Percentiles rank a stretch among this genome's conserved stretches.
Evolutionary conservation across 1,140 invertebrate genomes (phyloP).

Genomic region (Formica selysi): DNA sequence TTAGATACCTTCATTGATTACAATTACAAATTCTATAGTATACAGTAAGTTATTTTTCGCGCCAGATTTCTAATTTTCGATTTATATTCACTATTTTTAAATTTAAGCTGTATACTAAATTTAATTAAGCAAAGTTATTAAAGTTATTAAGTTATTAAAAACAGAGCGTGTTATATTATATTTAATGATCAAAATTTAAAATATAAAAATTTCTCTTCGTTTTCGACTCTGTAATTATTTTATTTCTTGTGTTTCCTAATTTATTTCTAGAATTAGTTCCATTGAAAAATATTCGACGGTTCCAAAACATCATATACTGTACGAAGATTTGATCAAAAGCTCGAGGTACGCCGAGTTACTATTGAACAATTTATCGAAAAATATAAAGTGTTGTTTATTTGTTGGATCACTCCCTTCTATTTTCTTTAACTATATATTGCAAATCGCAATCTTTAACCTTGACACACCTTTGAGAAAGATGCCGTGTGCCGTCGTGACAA

Average conservation of each 20-base stretch:
- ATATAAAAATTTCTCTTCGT: background rate
- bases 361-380: background rate
- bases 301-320: background rate
- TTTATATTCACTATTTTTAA: too few species aligned
- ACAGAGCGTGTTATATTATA: too few species aligned
- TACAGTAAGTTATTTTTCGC: too few species aligned
- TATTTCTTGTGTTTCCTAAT: background rate
- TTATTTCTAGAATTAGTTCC: background rate
- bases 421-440: background rate
- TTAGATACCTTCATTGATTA: background rate
- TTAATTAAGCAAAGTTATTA: too few species aligned
- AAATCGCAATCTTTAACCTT: slow-evolving; percentile 30
- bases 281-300: background rate
- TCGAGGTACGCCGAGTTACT: background rate
- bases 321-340: background rate
- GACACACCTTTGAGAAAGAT: background rate
- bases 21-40: background rate
- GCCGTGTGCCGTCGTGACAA: background rate
- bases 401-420: slow-evolving; percentile 8
- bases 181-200: background rate
- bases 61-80: too few species aligned
- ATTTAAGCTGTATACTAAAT: too few species aligned
- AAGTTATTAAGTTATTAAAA: too few species aligned
- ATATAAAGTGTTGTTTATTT: too few species aligned
- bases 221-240: background rate